A percentile compares a stretch with the other conserved stretches of the same genome.
Evolutionary conservation across 2,888 invertebrate species (phyloP).

Genomic region (Tetragonisca angustula): DNA sequence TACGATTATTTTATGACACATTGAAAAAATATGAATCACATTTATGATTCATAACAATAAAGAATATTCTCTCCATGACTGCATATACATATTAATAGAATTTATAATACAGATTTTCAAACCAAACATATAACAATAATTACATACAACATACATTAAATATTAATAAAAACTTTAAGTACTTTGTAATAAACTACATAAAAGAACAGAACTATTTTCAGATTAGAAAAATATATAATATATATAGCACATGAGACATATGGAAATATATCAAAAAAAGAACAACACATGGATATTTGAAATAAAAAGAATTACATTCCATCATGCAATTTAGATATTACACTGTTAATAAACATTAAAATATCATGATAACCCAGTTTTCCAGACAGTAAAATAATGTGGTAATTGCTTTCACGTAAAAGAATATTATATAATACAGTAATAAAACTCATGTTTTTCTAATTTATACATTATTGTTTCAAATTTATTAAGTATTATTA

Average conservation of each 20-base stretch:
- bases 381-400: conserved; percentile 46
- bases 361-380: conserved; percentile 52
- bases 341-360: conserved; percentile 56
- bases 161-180: conserved; percentile 32
- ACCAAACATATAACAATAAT: conserved; percentile 40
- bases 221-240: conserved; percentile 20
- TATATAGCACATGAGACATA: conserved; percentile 21
- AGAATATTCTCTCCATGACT: conserved; percentile 25
- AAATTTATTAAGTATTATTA: not conserved
- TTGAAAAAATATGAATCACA: conserved; percentile 6
- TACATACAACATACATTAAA: conserved; percentile 23
- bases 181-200: conserved; percentile 31
- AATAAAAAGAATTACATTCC: conserved; percentile 46
- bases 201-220: conserved; percentile 22
- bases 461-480: not conserved
- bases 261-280: conserved; percentile 18
- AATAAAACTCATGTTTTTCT: not conserved
- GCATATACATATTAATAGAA: conserved; percentile 47
- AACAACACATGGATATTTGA: conserved; percentile 38
- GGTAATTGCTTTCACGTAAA: conserved; percentile 13
- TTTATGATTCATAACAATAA: conserved; percentile 15
- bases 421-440: no score
- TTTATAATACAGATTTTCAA: conserved; percentile 23
- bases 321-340: conserved; percentile 59
- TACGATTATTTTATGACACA: conserved; percentile 36